phyloP scores from a whole-genome alignment of 2,113 vertebrate genomes.

The Dasyprocta punctata region DNA sequence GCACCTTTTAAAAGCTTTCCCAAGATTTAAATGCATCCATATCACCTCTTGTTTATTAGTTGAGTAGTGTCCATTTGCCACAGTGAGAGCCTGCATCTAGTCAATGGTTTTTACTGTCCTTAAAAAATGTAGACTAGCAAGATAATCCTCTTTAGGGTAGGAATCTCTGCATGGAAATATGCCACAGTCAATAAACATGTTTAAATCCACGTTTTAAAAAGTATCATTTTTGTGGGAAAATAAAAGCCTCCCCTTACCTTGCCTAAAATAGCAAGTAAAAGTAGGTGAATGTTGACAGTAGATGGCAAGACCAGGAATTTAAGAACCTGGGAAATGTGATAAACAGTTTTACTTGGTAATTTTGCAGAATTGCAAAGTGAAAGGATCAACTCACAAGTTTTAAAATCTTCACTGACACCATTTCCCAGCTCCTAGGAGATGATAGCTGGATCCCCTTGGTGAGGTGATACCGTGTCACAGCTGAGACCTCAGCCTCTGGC shows the following conservation, averaged over 20 bases:
- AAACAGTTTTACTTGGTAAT: neutral
- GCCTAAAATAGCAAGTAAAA: constrained; percentile 2
- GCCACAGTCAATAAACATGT: neutral
- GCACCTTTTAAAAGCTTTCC: constrained; percentile 51
- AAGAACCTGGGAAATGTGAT: constrained; percentile 14
- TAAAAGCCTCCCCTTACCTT: neutral
- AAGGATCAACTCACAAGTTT: neutral
- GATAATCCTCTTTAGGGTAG: constrained; percentile 1
- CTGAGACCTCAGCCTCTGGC: neutral
- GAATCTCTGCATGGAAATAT: constrained; percentile 40
- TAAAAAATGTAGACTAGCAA: constrained; percentile 28
- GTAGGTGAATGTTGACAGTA: neutral
- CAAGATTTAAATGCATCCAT: constrained; percentile 13
- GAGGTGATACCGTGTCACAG: neutral
- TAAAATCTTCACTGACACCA: neutral
- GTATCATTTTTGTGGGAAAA: neutral
- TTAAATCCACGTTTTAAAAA: constrained; percentile 6
- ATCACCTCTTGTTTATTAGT: constrained; percentile 28
- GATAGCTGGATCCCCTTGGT: neutral
- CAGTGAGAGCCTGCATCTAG: neutral
- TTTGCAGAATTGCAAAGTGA: neutral
- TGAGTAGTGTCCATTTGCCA: constrained; percentile 9
- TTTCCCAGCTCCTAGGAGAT: neutral
- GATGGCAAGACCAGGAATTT: neutral
- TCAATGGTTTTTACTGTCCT: neutral